Conservation (phyloP, 2,797 vertebrate genomes). For the Varecia variegata region DNA sequence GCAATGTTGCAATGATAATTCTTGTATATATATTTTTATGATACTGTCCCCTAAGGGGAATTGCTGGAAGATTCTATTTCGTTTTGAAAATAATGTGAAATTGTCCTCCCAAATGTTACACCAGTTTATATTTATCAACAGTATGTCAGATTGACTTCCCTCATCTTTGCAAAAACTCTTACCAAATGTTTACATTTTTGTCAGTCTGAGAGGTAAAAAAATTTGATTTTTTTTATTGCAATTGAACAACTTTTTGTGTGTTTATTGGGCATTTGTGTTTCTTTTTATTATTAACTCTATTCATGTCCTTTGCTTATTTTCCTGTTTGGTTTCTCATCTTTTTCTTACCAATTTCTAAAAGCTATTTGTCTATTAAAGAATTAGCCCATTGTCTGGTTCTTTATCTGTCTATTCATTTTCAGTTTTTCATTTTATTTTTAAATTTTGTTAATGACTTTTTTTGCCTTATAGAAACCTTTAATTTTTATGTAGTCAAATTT, state of each 20-base stretch:
- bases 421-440: constrained; percentile 6
- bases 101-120: not conserved
- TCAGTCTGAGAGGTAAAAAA: not conserved
- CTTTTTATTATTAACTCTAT: not conserved
- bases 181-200: not conserved
- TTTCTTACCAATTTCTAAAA: not conserved
- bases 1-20: not conserved
- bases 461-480: not conserved
- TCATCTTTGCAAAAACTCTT: not conserved
- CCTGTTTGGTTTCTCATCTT: not conserved
- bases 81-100: not conserved
- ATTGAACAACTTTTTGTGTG: not conserved
- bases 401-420: not conserved
- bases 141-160: not conserved
- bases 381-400: not conserved
- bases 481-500: constrained; percentile 4
- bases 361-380: not conserved
- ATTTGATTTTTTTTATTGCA: not conserved
- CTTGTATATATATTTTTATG: not conserved
- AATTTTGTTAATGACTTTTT: not conserved
- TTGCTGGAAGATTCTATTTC: not conserved
- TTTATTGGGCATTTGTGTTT: not conserved
- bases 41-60: not conserved
- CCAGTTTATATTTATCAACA: not conserved
- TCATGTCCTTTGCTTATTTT: not conserved